Base-by-base conservation (phyloP, 2,888 invertebrate species). In the Metellina segmentata region DNA sequence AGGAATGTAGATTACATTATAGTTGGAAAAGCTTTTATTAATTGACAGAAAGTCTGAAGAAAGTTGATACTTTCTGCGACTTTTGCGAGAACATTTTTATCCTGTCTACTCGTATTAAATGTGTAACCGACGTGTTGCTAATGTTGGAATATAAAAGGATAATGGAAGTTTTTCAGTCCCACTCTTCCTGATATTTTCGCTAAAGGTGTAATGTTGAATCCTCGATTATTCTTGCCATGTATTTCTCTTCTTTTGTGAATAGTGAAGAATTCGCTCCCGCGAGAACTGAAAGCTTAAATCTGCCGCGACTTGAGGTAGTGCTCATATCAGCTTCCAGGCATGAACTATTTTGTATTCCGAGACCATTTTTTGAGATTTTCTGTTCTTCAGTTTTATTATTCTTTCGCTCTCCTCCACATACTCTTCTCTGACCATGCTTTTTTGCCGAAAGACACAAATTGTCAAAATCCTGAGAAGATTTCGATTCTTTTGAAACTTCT, bases 311-410 rank as follows among this genome's bases (percentile, higher is more conserved):
- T 75, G 61, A 78, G 71, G 69, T 20, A 48, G 69, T 74, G 49
- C 81, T 89, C 81, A 75, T 81, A 74, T 89, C 69, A 81, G 74
- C 81, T 81, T 75, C 81, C 49, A 81, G 74, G 88, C 88, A 89
- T 89, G 81, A 89, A 89, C 81, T 81, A 51, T 53, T 89, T 89
- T 81, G 88, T 89, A 89, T 89, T 89, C 88, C 19, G 48, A 69
- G 74, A 20, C 69, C 81, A 81, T 81, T 74, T 75, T 69, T 81
- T 52, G 61, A 77, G 70, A 61, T 81, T 89, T 89, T 81, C 69
- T 70, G 71, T 87, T 87, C 71, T 71, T 72, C 51, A 19, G 20
- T 74, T 74, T 78, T 78, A 78, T 78, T 70, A 52, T 71, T 34
- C 70, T 69, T 77, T 85, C 69, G 51, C 86, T 86, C 77, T 77